Evolutionary conservation across 2,797 vertebrate genomes (phyloP), one percentile per base, ranked within the genome.

Genomic region (Periophthalmus magnuspinnatus): DNA sequence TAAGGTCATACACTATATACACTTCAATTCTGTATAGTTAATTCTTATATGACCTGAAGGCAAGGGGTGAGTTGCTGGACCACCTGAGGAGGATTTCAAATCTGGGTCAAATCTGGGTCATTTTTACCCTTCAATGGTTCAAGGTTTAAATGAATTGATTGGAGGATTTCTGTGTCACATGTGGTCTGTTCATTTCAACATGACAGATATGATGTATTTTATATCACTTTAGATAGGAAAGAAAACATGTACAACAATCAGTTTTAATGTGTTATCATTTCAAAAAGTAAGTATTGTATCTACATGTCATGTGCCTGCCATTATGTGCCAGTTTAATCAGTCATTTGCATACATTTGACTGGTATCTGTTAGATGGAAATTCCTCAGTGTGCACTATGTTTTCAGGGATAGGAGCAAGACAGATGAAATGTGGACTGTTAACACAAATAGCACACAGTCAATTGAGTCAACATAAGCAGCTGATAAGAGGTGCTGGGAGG

Each of bases 61-160:
- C 58, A 80, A n/a, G 66, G 68, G 56, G 57, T 48, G 33, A 64
- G 66, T 21, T 70, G 67, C 50, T 60, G 71, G 50, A 45, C 68
- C 65, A 67, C 79, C 65, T 68, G 41, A 45, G 28, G 28, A 28
- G 28, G 28, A 28, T 28, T 28, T 28, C 75, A 48, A 84, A 93
- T 91, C 70, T 90, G 77, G 92, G 91, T 28, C 75, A 48, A 84
- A 93, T 91, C 70, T 89, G 78, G 92, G 91, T 89, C 89, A 89
- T 76, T 84, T 89, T 89, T 83, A 86, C 83, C 81, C 90, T 89
- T 86, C 84, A 85, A 67, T 81, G 80, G 76, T 86, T 88, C 73
- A 66, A 72, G 65, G 50, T 75, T 81, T 88, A 80, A 86, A 90
- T 24, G 1, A 22, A 80, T 77, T 81, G 69, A 80, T 77, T 82